phyloP scores from a whole-genome alignment of 2,888 invertebrate genomes.

The Phyto melanocephala region DNA sequence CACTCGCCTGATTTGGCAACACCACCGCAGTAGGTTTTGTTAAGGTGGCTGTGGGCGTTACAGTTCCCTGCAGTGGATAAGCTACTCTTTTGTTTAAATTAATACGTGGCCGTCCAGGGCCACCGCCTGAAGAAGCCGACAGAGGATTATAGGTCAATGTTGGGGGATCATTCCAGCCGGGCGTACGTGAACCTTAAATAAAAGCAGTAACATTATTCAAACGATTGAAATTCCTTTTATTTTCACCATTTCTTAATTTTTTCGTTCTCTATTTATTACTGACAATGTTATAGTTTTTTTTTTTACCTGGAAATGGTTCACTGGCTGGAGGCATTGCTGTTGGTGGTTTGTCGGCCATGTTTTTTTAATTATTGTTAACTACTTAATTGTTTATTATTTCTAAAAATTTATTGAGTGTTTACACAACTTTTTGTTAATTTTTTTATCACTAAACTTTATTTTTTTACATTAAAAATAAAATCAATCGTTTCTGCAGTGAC shows the following conservation, averaged over 20 bases:
- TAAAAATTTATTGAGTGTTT: constrained; percentile 8
- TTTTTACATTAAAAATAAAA: constrained; percentile 58
- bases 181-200: constrained; percentile 74
- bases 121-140: constrained; percentile 64
- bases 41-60: constrained; percentile 55
- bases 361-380: background rate
- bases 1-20: constrained; percentile 68
- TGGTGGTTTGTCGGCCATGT: constrained; percentile 67
- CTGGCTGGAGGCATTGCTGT: constrained; percentile 65
- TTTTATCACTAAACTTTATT: constrained; percentile 30
- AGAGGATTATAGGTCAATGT: constrained; percentile 69
- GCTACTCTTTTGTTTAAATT: constrained; percentile 77
- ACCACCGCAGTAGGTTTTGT: constrained; percentile 73
- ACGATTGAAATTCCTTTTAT: background rate
- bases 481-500: constrained; percentile 58
- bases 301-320: constrained; percentile 68
- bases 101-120: constrained; percentile 72
- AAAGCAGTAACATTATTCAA: background rate
- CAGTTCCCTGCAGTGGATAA: constrained; percentile 73
- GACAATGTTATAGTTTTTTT: background rate
- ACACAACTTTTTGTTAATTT: constrained; percentile 20
- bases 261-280: background rate
- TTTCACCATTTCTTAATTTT: constrained; percentile 2
- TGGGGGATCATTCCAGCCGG: constrained; percentile 78
- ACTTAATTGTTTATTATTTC: background rate